These are phyloP conservation scores for Dorcus hopei DNA, from an alignment of 2,888 invertebrate genomes.

Conservation along the genomic window DNA sequence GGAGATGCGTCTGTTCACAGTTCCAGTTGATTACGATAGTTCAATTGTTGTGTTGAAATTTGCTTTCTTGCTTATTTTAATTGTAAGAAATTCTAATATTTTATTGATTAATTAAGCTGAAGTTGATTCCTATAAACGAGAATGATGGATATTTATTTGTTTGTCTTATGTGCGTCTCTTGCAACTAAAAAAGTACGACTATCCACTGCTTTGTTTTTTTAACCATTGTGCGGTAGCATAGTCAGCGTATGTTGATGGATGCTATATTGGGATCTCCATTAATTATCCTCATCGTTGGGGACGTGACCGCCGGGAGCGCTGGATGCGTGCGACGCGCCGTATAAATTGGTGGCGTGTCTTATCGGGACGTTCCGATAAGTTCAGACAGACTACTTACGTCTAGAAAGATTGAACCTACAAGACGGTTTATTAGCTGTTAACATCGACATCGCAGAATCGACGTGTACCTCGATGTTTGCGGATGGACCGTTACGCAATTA, in stretches of 20 bases:
- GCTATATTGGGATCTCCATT: constrained; percentile 10
- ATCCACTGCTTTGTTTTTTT: no score
- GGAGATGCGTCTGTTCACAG: no score
- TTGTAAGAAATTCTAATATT: no score
- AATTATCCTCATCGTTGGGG: constrained; percentile 6
- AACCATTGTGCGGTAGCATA: no score
- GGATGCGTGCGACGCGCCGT: neutral
- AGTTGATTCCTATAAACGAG: no score
- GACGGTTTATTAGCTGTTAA: neutral
- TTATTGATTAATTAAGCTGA: no score
- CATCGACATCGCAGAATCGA: neutral
- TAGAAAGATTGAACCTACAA: neutral
- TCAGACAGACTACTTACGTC: neutral
- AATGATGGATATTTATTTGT: no score
- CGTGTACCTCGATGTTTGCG: neutral
- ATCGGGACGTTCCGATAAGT: neutral
- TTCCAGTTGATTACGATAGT: no score
- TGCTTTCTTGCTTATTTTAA: no score
- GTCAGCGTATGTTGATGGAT: constrained; percentile 9
- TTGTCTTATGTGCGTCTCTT: no score
- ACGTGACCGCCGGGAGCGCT: constrained; percentile 12
- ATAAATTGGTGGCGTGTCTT: neutral
- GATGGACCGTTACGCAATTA: neutral
- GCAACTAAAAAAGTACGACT: no score
- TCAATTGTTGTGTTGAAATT: no score